A percentile compares a stretch with the other conserved stretches of the same genome.
Evolutionary conservation across 2,113 vertebrate genomes (phyloP).

Genomic region (Nyctereutes procyonoides): DNA sequence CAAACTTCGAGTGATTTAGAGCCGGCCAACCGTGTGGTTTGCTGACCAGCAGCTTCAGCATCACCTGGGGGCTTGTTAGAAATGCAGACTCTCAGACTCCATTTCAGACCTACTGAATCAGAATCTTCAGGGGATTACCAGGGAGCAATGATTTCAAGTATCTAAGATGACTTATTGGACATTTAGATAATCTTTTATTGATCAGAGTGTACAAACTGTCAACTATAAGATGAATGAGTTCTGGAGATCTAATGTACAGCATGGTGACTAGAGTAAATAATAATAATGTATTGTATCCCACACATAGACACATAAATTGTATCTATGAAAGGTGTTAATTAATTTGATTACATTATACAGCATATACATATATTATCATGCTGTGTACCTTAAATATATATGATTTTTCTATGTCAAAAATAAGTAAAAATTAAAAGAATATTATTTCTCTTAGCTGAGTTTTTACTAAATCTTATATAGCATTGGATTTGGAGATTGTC

Average conservation of each 20-base stretch:
- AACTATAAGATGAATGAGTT: not conserved
- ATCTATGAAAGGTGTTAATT: not conserved
- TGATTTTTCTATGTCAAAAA: not conserved
- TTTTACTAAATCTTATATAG: not conserved
- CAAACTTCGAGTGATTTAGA: not conserved
- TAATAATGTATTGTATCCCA: not conserved
- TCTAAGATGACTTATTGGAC: not conserved
- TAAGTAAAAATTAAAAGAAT: not conserved
- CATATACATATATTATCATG: not conserved
- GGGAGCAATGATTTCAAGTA: not conserved
- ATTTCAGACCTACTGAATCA: not conserved
- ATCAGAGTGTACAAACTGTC: not conserved
- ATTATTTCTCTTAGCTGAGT: conserved; percentile 8
- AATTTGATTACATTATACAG: not conserved
- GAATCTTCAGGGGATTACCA: not conserved
- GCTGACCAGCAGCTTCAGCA: not conserved
- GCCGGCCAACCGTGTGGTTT: not conserved
- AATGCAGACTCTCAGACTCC: not conserved
- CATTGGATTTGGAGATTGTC: not conserved
- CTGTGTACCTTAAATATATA: not conserved
- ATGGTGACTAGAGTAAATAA: not conserved
- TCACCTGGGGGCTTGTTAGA: not conserved
- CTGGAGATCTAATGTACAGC: not conserved
- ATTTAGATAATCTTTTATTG: not conserved
- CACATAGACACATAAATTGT: not conserved